Conservation (phyloP, 2,797 vertebrate species). For the Thamnophis elegans region DNA sequence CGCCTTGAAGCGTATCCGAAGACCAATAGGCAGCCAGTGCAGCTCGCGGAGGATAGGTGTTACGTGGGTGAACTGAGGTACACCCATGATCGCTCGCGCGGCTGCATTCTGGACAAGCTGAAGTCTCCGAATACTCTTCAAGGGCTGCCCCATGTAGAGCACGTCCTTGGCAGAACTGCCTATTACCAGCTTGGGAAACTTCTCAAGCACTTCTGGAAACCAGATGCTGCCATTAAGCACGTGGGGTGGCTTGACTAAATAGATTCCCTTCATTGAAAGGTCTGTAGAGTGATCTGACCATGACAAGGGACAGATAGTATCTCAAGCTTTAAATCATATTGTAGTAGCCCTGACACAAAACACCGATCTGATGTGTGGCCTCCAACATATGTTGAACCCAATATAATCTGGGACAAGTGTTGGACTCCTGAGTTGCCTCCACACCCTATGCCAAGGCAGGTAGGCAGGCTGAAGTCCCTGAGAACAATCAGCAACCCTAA, state of each 20-base stretch:
- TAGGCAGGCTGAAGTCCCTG: background rate
- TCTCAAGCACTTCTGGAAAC: background rate
- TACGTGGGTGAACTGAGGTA: too few relatives aligned
- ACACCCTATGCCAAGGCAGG: background rate
- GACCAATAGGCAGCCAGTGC: too few relatives aligned
- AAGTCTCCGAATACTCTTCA: too few relatives aligned
- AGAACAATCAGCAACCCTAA: background rate
- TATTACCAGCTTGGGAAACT: background rate
- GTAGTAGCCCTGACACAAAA: background rate
- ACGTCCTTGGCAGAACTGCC: background rate
- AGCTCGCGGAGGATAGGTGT: too few relatives aligned
- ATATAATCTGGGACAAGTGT: background rate
- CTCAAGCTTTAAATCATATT: background rate
- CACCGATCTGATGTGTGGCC: background rate
- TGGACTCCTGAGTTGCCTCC: background rate
- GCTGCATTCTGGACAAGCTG: too few relatives aligned
- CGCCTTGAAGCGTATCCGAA: too few relatives aligned
- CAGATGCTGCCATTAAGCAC: background rate
- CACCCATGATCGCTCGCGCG: too few relatives aligned
- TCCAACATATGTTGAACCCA: background rate
- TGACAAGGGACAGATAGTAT: background rate
- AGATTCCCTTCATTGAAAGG: background rate
- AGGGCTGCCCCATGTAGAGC: too few relatives aligned
- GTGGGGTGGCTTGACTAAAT: background rate
- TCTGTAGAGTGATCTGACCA: background rate